Evolutionary conservation across 2,888 invertebrate species (phyloP), one percentile per base, ranked within the genome.

Genomic region (Drosophila merina): DNA sequence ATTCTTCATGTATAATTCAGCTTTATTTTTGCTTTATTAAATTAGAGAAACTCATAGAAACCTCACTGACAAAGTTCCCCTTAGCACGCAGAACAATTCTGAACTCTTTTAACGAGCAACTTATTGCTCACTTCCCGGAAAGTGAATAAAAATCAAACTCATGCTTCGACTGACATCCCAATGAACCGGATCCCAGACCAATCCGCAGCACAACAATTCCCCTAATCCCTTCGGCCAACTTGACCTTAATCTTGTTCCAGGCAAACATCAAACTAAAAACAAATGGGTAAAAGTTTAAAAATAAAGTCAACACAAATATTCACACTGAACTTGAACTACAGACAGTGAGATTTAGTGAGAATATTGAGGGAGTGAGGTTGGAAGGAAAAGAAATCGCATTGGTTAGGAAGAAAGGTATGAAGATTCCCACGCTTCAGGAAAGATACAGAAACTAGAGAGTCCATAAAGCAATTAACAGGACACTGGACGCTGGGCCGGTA

Each of bases 401-500:
- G 76, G 59, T 1, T 20, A 20, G 20, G 20, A 20, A 20, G 62
- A 74, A 79, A 77, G 82, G 87, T 85, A 82, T 49, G 57, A 30
- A 44, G 64, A 55, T 81, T 82, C 87, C 87, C 82, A 82, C 82
- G 87, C 80, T 71, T 51, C 60, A 49, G 59, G 73, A 51, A 62
- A 12, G 42, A 20, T 28, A 25, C 40, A 26, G 20, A 2, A 40
- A 49, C 25, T 48, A 28, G 40, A 64, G 54, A 70, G 79, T 64
- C 77, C 79, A 81, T 83, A 87, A 85, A 87, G 87, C 82, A 85
- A 82, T 82, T 82, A 82, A 85, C 79, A 63, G 62, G 68, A 76
- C 72, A 84, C 69, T 80, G 74, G 50, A 56, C 72, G 80, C 68
- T 70, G 79, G 73, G 66, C 59, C 42, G 66, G 60, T 71, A 57